These are phyloP conservation scores for Prinia subflava DNA, from an alignment of 2,113 vertebrate species.

Conservation along the genomic window DNA sequence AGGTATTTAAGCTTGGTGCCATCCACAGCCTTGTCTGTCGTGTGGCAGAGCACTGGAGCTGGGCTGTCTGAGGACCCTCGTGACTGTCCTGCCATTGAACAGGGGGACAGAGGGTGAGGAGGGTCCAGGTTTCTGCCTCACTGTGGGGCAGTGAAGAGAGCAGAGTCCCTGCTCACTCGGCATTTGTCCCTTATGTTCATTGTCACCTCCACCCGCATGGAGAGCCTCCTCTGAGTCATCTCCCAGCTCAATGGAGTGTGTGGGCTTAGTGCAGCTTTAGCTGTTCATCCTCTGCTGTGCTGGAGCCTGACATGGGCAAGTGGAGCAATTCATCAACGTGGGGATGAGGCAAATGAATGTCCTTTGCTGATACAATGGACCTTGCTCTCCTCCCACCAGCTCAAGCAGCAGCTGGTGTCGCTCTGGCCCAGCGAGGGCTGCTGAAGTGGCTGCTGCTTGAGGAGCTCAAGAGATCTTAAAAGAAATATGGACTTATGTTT, in stretches of 20 bases:
- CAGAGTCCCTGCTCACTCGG: background rate
- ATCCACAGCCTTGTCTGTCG: fast-evolving
- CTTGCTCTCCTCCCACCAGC: background rate
- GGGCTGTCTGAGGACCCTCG: fast-evolving
- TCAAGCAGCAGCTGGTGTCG: background rate
- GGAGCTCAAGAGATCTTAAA: background rate
- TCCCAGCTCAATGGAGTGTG: background rate
- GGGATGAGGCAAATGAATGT: background rate
- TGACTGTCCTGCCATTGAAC: background rate
- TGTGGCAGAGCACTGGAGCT: background rate
- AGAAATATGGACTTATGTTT: fast-evolving
- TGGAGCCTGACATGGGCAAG: background rate
- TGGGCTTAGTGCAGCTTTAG: constrained; percentile 29
- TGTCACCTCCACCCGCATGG: background rate
- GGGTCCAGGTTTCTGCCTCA: background rate
- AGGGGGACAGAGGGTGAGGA: background rate
- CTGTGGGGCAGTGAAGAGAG: background rate
- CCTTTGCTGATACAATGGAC: background rate
- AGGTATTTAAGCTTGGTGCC: background rate
- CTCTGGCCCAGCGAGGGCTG: fast-evolving
- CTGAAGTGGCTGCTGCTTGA: background rate
- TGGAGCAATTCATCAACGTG: background rate
- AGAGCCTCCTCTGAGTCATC: constrained; percentile 39
- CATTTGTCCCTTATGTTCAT: background rate
- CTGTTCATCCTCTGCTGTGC: constrained; percentile 29